Evolutionary conservation across 1,140 invertebrate species (phyloP).

Genomic region (Nilaparvata lugens): DNA sequence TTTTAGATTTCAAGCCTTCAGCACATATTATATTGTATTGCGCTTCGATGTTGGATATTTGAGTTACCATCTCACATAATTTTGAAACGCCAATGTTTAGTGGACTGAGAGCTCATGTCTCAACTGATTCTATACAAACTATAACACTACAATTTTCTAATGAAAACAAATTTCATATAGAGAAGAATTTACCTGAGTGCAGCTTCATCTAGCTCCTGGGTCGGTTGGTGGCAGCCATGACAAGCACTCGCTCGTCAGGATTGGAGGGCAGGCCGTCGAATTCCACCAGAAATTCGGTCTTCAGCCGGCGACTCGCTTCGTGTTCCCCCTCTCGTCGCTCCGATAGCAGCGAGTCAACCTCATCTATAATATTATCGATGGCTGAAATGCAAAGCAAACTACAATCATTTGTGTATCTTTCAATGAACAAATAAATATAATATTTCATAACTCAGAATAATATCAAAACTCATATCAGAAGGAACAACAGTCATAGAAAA

Average conservation of each 20-base stretch:
- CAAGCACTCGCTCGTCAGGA: conserved; percentile 81
- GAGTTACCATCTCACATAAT: no score
- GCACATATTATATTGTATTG: no score
- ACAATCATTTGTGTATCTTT: no score
- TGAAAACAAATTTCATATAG: no score
- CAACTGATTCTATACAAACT: no score
- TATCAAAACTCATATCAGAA: no score
- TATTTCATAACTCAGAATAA: neutral
- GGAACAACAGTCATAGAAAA: neutral
- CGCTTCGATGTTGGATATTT: no score
- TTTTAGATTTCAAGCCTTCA: no score
- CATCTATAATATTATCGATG: conserved; percentile 96
- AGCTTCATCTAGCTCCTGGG: conserved; percentile 91
- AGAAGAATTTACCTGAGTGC: conserved; percentile 50
- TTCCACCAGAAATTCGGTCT: conserved; percentile 97
- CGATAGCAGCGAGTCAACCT: conserved; percentile 90
- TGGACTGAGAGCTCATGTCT: no score
- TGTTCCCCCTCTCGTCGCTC: conserved; percentile 88
- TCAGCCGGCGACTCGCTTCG: conserved; percentile 90
- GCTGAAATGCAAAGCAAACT: conserved; percentile 36
- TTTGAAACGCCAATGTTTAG: no score
- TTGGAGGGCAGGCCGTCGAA: conserved; percentile 82
- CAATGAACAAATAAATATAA: neutral
- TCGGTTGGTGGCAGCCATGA: conserved; percentile 96
- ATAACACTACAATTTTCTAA: no score